Percentiles rank a stretch among this genome's conserved stretches.
Conservation (phyloP, 2,888 invertebrate species). For the Colostygia pectinataria region DNA sequence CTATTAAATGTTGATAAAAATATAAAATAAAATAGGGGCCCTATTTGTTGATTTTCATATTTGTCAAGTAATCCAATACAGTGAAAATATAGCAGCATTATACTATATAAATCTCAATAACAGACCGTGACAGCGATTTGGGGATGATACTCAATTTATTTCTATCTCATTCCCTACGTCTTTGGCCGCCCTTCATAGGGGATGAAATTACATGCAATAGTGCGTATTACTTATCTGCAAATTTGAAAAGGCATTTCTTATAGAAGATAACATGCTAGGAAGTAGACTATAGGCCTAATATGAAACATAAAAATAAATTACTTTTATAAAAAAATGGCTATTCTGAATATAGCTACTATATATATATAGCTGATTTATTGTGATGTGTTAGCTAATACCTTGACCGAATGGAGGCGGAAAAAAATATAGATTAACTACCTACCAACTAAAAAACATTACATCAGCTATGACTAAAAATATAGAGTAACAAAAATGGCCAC, state of each 20-base stretch:
- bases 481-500: too few species aligned
- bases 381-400: too few species aligned
- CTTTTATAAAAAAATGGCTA: neutral
- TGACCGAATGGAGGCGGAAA: too few species aligned
- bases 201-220: conserved; percentile 66
- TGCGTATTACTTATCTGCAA: conserved; percentile 51
- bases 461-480: too few species aligned
- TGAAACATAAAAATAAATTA: neutral
- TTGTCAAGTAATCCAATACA: conserved; percentile 29
- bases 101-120: conserved; percentile 18
- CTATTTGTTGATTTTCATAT: conserved; percentile 17
- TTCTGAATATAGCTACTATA: too few species aligned
- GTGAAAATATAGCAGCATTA: conserved; percentile 14
- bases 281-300: conserved; percentile 6
- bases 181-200: conserved; percentile 59
- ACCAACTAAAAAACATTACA: too few species aligned
- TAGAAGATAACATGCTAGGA: conserved; percentile 15
- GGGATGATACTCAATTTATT: conserved; percentile 59
- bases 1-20: too few species aligned
- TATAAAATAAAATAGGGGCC: conserved; percentile 6
- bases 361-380: too few species aligned
- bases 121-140: conserved; percentile 39
- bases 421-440: too few species aligned
- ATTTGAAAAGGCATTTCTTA: conserved; percentile 44
- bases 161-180: conserved; percentile 43